A percentile compares a stretch with the other conserved stretches of the same genome.
These are phyloP conservation scores for Manis pentadactyla DNA, from an alignment of 2,797 vertebrate species.

Conservation along the genomic window DNA sequence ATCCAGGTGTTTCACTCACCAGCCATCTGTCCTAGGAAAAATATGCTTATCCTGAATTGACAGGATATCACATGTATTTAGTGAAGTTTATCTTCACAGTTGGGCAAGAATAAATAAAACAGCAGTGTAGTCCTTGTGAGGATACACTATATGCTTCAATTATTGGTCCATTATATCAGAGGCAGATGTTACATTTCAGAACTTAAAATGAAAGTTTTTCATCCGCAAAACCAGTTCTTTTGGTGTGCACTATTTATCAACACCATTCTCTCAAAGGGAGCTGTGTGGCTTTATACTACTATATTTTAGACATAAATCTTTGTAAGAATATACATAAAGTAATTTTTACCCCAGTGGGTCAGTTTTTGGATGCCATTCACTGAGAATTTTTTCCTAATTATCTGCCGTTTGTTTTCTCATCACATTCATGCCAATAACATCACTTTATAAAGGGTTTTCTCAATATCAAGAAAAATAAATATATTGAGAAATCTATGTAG, in stretches of 20 bases:
- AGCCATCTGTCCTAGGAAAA: slow-evolving; percentile 80
- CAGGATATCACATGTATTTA: slow-evolving; percentile 81
- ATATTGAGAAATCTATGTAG: slow-evolving; percentile 21
- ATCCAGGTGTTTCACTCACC: slow-evolving; percentile 71
- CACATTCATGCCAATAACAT: background rate
- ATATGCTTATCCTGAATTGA: slow-evolving; percentile 72
- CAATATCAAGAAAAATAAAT: background rate
- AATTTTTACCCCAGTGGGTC: background rate
- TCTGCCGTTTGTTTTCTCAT: background rate
- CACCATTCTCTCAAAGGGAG: slow-evolving; percentile 72
- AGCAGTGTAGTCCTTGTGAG: slow-evolving; percentile 81
- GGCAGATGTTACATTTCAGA: slow-evolving; percentile 86
- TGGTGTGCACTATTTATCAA: slow-evolving; percentile 75
- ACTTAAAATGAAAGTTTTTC: slow-evolving; percentile 80
- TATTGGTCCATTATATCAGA: slow-evolving; percentile 85
- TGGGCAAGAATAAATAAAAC: slow-evolving; percentile 86
- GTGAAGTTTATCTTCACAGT: slow-evolving; percentile 86
- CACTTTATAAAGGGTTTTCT: background rate
- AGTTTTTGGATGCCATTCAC: background rate
- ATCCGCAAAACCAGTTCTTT: slow-evolving; percentile 83
- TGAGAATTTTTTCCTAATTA: slow-evolving; percentile 26
- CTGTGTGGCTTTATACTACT: slow-evolving; percentile 40
- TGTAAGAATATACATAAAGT: background rate
- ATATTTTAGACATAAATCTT: slow-evolving; percentile 11
- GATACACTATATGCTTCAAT: slow-evolving; percentile 80